phyloP scores from a whole-genome alignment of 2,797 vertebrate genomes.

The Manis crassicaudata region DNA sequence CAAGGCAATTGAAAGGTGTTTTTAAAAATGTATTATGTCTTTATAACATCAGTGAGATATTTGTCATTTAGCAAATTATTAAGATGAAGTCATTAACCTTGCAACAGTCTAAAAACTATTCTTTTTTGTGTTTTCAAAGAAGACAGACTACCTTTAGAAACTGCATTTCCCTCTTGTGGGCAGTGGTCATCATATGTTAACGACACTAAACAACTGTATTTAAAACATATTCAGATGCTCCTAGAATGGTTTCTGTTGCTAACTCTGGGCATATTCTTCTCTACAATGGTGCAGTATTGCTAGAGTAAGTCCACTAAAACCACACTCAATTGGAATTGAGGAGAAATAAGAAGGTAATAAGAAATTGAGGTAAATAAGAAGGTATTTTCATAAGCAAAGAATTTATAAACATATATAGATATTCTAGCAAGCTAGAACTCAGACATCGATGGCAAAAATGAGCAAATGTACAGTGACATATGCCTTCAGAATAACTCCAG shows the following conservation, averaged over 20 bases:
- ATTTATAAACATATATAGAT: background rate
- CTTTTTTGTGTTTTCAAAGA: conserved; percentile 90
- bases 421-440: background rate
- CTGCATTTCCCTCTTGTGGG: conserved; percentile 88
- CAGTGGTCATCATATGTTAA: conserved; percentile 86
- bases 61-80: conserved; percentile 89
- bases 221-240: conserved; percentile 78
- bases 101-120: conserved; percentile 92
- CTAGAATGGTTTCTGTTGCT: background rate
- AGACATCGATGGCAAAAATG: background rate
- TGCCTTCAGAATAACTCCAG: background rate
- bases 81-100: conserved; percentile 90
- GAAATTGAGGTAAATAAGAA: background rate
- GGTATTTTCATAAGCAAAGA: background rate
- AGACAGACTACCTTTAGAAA: conserved; percentile 87
- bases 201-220: conserved; percentile 81
- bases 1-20: conserved; percentile 84
- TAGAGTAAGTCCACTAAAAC: background rate
- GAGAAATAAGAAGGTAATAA: background rate
- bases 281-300: background rate
- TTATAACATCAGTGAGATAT: conserved; percentile 81
- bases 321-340: background rate
- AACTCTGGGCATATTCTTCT: background rate
- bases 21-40: conserved; percentile 81
- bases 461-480: background rate